These are phyloP conservation scores for Lapara coniferarum DNA, from an alignment of 2,888 invertebrate genomes.

Conservation along the genomic window DNA sequence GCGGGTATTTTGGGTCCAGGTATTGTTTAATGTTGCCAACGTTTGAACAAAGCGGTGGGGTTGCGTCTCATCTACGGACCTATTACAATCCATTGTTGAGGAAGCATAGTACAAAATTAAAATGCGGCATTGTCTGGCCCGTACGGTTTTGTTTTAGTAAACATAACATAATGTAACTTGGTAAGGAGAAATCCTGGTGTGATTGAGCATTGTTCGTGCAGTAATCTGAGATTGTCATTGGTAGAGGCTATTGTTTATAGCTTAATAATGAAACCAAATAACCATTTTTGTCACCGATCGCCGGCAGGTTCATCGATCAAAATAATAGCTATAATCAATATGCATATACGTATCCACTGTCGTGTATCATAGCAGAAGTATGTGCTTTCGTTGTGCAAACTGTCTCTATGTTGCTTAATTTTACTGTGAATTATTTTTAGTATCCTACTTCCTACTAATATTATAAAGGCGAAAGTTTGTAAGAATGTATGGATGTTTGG, in stretches of 20 bases:
- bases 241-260: constrained; percentile 3
- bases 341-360: too few relatives aligned
- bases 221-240: constrained; percentile 8
- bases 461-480: too few relatives aligned
- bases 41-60: constrained; percentile 69
- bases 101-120: constrained; percentile 77
- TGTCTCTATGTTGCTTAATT: too few relatives aligned
- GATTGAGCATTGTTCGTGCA: constrained; percentile 26
- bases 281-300: background rate
- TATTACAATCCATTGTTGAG: constrained; percentile 77
- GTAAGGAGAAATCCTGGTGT: constrained; percentile 25
- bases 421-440: too few relatives aligned
- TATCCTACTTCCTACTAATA: too few relatives aligned
- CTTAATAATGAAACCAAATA: background rate
- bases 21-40: constrained; percentile 78
- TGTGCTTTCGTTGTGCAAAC: too few relatives aligned
- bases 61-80: constrained; percentile 75
- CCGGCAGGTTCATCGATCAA: background rate
- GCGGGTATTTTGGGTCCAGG: constrained; percentile 48
- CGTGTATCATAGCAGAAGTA: too few relatives aligned
- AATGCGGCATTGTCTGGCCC: constrained; percentile 77
- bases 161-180: constrained; percentile 39
- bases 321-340: too few relatives aligned
- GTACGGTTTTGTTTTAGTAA: constrained; percentile 62
- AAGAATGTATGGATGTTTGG: too few relatives aligned